Conservation (phyloP, 1,140 invertebrate species). For the Drosophila nebulosa region DNA sequence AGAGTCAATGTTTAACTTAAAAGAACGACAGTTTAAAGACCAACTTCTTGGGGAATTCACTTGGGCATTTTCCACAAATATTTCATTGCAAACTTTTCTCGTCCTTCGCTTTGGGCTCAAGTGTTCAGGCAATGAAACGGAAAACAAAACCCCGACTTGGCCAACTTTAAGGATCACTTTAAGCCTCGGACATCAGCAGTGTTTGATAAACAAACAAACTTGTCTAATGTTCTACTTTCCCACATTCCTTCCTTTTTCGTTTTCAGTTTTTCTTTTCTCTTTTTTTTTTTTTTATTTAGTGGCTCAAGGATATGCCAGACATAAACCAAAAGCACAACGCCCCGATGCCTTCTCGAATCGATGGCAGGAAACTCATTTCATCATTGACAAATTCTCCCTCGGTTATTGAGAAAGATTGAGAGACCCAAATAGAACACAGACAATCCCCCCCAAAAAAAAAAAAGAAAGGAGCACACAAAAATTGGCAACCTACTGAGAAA, state of each 20-base stretch:
- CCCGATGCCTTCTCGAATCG: slow-evolving; percentile 3
- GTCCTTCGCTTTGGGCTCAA: slow-evolving; percentile 11
- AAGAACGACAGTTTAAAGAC: background rate
- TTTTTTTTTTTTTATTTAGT: background rate
- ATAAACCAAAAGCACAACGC: slow-evolving; percentile 5
- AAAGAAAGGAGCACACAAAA: slow-evolving; percentile 1
- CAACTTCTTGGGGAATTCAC: background rate
- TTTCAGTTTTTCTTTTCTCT: background rate
- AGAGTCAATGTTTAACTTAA: too few relatives aligned
- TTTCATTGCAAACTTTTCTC: slow-evolving; percentile 26
- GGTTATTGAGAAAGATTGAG: background rate
- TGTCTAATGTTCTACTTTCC: slow-evolving; percentile 46
- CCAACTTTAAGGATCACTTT: slow-evolving; percentile 42
- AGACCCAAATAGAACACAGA: background rate
- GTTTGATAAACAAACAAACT: slow-evolving; percentile 49
- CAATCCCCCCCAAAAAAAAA: slow-evolving; percentile 9
- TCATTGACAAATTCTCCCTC: slow-evolving; percentile 52
- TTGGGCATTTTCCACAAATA: slow-evolving; percentile 3
- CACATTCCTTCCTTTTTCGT: background rate
- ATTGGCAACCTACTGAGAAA: slow-evolving; percentile 17
- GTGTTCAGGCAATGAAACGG: slow-evolving; percentile 6
- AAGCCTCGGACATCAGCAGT: slow-evolving; percentile 27
- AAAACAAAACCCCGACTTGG: slow-evolving; percentile 9
- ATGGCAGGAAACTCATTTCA: slow-evolving; percentile 28
- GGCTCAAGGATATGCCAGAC: slow-evolving; percentile 32